Evolutionary conservation across 92 coral and sea anemone species (phyloP).

Genomic region (Palythoa caribaeorum): DNA sequence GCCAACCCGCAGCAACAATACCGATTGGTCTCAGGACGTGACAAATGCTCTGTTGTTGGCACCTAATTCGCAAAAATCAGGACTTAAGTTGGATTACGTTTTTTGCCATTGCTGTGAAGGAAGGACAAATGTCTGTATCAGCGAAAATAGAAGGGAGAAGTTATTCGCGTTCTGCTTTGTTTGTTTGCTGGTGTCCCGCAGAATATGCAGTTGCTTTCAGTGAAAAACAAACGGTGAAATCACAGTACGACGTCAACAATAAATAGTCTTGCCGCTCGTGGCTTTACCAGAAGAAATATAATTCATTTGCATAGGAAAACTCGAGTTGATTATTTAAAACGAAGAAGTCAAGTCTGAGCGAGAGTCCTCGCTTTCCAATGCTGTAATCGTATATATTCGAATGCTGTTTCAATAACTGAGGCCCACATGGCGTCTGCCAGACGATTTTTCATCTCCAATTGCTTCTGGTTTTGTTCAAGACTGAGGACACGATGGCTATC

Average conservation of each 20-base stretch:
- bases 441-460: slow-evolving; percentile 46
- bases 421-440: slow-evolving; percentile 44
- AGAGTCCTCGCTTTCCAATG: background rate
- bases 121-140: background rate
- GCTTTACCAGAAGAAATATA: slow-evolving; percentile 31
- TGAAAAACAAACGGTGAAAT: slow-evolving; percentile 36
- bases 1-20: slow-evolving; percentile 19
- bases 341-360: slow-evolving; percentile 5
- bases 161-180: slow-evolving; percentile 3
- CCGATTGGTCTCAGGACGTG: slow-evolving; percentile 24
- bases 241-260: slow-evolving; percentile 49
- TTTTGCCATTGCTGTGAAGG: background rate
- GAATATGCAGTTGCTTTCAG: slow-evolving; percentile 31
- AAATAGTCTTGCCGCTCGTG: slow-evolving; percentile 12
- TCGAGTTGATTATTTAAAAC: background rate
- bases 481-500: slow-evolving; percentile 45
- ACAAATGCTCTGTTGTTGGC: slow-evolving; percentile 10
- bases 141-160: slow-evolving; percentile 3
- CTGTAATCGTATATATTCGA: slow-evolving; percentile 16
- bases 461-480: slow-evolving; percentile 43
- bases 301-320: slow-evolving; percentile 48
- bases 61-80: slow-evolving; percentile 13
- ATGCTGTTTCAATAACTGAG: slow-evolving; percentile 25
- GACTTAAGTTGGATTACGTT: background rate
- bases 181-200: slow-evolving; percentile 34